Conservation (phyloP, 2,888 invertebrate species). For the Auanema freiburgensis region DNA sequence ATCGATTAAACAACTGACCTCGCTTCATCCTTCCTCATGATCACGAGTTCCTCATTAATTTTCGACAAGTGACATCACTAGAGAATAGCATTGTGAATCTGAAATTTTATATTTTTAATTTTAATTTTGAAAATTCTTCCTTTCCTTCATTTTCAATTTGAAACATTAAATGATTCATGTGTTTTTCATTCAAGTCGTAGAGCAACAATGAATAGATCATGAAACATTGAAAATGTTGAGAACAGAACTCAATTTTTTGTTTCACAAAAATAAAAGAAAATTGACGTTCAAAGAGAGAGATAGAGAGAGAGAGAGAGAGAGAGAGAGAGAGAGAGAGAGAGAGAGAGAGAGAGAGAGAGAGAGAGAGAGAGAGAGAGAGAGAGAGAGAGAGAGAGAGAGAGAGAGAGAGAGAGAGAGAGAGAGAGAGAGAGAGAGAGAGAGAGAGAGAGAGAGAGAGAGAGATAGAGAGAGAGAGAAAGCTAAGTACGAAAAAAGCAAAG, state of each 20-base stretch:
- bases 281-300: conserved; percentile 16
- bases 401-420: conserved; percentile 9
- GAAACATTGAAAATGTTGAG: conserved; percentile 14
- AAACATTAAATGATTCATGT: too few relatives aligned
- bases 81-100: too few relatives aligned
- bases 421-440: conserved; percentile 13
- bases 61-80: too few relatives aligned
- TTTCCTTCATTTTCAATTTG: conserved; percentile 10
- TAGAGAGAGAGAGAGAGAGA: not conserved
- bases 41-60: too few relatives aligned
- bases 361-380: not conserved
- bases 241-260: not conserved
- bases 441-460: conserved; percentile 1
- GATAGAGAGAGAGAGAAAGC: conserved; percentile 1
- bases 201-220: too few relatives aligned
- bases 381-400: conserved; percentile 10
- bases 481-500: conserved; percentile 3
- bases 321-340: not conserved
- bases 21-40: too few relatives aligned
- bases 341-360: conserved; percentile 5
- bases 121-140: not conserved
- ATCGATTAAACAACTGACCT: too few relatives aligned
- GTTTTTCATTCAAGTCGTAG: too few relatives aligned
- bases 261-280: conserved; percentile 4
- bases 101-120: too few relatives aligned